Evolutionary conservation across 2,113 vertebrate species (phyloP).

Genomic region (Prionailurus viverrinus): DNA sequence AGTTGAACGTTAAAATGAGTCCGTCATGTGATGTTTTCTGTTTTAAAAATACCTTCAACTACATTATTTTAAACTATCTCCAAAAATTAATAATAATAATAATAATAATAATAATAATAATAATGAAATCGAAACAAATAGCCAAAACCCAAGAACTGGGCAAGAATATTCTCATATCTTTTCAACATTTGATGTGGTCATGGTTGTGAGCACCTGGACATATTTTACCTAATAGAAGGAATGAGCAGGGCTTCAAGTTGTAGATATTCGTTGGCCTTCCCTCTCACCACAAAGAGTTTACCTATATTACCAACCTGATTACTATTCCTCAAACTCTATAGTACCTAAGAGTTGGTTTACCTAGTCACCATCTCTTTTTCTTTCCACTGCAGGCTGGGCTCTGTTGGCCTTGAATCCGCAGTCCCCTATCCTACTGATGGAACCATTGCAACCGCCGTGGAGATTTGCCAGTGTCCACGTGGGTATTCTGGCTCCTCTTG

Average conservation of each 20-base stretch:
- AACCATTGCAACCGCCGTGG: conserved; percentile 87
- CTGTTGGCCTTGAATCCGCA: conserved; percentile 88
- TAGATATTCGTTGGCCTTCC: not conserved
- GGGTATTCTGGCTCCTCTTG: conserved; percentile 92
- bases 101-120: not conserved
- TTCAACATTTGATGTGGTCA: not conserved
- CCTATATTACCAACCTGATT: not conserved
- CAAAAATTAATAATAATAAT: not conserved
- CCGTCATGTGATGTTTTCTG: not conserved
- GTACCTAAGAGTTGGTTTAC: not conserved
- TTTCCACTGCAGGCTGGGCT: conserved; percentile 82
- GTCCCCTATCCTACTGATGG: conserved; percentile 79
- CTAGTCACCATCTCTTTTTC: not conserved
- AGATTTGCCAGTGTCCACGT: conserved; percentile 91
- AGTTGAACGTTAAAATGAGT: not conserved
- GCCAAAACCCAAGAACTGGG: conserved; percentile 63
- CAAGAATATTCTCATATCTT: not conserved
- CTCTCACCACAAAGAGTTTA: not conserved
- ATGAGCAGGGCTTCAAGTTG: conserved; percentile 33
- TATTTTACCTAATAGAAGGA: conserved; percentile 36
- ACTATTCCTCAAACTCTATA: not conserved
- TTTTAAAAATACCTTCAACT: conserved; percentile 27
- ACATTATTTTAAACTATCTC: not conserved
- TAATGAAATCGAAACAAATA: conserved; percentile 49
- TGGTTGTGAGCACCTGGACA: conserved; percentile 44